phyloP scores from a whole-genome alignment of 2,113 vertebrate species.

The Phaethon lepturus region DNA sequence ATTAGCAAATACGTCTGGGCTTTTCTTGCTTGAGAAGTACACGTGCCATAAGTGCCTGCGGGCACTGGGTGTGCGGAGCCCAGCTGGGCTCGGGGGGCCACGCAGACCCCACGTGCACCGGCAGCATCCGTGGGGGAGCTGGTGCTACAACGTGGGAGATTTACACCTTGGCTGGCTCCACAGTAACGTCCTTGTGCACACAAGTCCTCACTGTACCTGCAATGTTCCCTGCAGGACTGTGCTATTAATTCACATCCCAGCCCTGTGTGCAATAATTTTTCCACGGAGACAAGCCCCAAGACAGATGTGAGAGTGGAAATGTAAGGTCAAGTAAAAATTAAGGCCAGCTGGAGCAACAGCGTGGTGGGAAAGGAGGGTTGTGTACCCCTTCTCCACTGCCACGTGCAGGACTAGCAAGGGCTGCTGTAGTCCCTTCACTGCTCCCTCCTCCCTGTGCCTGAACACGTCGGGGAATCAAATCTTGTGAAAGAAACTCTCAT shows the following conservation, averaged over 20 bases:
- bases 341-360: background rate
- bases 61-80: background rate
- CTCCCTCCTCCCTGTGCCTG: background rate
- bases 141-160: background rate
- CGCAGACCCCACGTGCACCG: rapidly evolving
- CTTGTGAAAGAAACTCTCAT: background rate
- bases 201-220: conserved; percentile 21
- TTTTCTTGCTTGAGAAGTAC: background rate
- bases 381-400: background rate
- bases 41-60: rapidly evolving
- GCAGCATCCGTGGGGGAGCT: rapidly evolving
- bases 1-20: rapidly evolving
- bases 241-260: conserved; percentile 22
- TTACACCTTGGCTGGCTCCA: background rate
- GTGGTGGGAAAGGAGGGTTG: background rate
- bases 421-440: background rate
- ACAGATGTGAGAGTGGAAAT: conserved; percentile 1
- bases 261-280: background rate
- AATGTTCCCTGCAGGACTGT: background rate
- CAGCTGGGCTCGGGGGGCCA: rapidly evolving
- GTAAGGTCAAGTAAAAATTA: background rate
- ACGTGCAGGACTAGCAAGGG: background rate
- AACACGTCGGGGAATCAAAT: background rate
- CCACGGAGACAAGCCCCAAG: background rate
- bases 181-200: background rate